These are phyloP conservation scores for Spheniscus mendiculus DNA, from an alignment of 2,113 vertebrate genomes.

Conservation along the genomic window DNA sequence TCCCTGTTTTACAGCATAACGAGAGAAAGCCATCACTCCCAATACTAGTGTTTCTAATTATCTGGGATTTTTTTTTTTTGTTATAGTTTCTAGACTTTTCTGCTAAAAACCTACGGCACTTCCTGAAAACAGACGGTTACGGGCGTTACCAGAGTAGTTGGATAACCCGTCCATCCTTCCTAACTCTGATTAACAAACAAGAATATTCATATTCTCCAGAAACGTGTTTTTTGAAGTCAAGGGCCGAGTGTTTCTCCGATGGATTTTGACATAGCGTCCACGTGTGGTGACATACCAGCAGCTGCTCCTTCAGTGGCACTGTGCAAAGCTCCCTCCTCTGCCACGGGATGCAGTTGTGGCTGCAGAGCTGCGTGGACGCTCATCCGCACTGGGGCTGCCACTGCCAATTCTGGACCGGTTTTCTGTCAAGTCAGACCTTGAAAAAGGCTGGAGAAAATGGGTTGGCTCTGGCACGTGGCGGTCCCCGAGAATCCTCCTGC, in stretches of 20 bases:
- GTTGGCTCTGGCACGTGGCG: neutral
- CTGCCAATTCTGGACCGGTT: neutral
- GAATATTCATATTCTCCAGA: neutral
- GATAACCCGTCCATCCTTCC: neutral
- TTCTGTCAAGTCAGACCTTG: neutral
- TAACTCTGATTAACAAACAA: neutral
- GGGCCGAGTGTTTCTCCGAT: neutral
- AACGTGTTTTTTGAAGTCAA: neutral
- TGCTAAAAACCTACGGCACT: neutral
- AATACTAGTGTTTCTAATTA: neutral
- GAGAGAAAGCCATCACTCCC: neutral
- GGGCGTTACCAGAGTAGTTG: neutral
- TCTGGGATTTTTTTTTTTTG: neutral
- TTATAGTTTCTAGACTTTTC: neutral
- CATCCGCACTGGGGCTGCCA: neutral
- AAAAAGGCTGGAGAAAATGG: neutral
- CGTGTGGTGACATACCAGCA: rapidly evolving
- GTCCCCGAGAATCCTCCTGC: neutral
- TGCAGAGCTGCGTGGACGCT: neutral
- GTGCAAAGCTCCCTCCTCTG: neutral
- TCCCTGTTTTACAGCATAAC: neutral
- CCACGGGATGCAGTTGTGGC: rapidly evolving
- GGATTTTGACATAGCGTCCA: neutral
- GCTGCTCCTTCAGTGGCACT: neutral
- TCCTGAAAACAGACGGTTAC: neutral